Evolutionary conservation across 2,113 vertebrate genomes (phyloP), one percentile per base, ranked within the genome.

Genomic region (Poeciliopsis occidentalis): DNA sequence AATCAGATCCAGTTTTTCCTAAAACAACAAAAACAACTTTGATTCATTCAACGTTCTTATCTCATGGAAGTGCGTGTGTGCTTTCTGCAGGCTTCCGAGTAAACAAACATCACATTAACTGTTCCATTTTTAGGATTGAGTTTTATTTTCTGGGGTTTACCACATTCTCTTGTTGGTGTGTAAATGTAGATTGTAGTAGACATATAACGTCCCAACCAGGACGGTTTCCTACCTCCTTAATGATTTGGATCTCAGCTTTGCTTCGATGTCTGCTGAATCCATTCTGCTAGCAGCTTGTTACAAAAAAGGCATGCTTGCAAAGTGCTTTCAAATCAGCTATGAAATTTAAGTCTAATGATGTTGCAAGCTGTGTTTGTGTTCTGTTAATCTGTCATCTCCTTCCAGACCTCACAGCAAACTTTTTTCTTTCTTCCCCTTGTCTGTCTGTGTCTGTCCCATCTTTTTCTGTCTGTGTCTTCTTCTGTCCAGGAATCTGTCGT

Each of bases 401-500:
- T 84, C 85, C 84, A 90, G 87, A 87, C 88, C 83, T 91, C 87
- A 92, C 89, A 90, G 87, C 81, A 73, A 84, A 86, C 60, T 51
- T n/a, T 11, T 19, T 27, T 75, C 27, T 47, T 6, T 0, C 29
- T 11, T 13, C 26, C 24, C 27, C 12, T 8, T 60, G n/a, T 73
- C 73, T 61, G 34, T 73, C 73, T 61, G 34, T 64, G 15, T 78
- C 74, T 77, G 17, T 63, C 8, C 73, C 15, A 69, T 6, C 65
- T 60, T 71, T 34, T 26, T 75, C 15, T 11, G 27, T 13, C 66
- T 83, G 22, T 2, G 60, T 41, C 11, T 44, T 29, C 72, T 74
- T 80, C 41, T 76, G 77, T 73, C 66, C 89, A 99, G 98, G 90
- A 94, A 96, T 69, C 94, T 99, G 88, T 98, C 97, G 13, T 95